Evolutionary conservation across 2,888 invertebrate species (phyloP).

Genomic region (Neoscelio sp.): DNA sequence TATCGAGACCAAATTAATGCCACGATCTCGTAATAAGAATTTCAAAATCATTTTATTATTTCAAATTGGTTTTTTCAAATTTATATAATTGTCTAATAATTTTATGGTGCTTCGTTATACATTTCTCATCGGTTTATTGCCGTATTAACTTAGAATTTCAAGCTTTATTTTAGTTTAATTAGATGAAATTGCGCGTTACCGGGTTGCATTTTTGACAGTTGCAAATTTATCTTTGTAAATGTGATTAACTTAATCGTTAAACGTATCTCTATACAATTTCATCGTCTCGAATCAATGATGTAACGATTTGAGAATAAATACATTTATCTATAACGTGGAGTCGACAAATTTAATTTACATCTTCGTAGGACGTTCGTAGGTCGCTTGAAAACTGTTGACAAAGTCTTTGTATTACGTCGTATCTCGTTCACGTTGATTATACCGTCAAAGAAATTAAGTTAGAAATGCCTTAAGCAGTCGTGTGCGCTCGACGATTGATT

Average conservation of each 20-base stretch:
- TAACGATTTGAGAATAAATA: no score
- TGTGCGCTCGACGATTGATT: slow-evolving; percentile 64
- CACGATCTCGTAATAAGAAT: slow-evolving; percentile 7
- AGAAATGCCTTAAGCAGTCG: slow-evolving; percentile 68
- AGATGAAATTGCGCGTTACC: no score
- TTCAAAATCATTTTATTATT: slow-evolving; percentile 38
- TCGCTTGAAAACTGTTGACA: slow-evolving; percentile 8
- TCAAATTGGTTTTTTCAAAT: slow-evolving; percentile 38
- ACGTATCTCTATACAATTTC: no score
- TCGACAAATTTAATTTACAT: no score
- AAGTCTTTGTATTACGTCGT: slow-evolving; percentile 28
- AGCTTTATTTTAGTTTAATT: not conserved
- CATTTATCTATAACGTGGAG: no score
- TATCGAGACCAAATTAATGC: slow-evolving; percentile 33
- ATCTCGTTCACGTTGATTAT: slow-evolving; percentile 64
- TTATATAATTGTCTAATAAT: slow-evolving; percentile 30
- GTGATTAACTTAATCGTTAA: no score
- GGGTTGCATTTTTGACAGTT: no score
- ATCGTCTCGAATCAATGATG: no score
- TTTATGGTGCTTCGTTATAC: slow-evolving; percentile 12
- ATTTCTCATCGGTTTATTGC: slow-evolving; percentile 19
- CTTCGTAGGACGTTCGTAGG: no score
- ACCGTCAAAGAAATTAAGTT: slow-evolving; percentile 71
- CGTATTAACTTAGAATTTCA: not conserved
- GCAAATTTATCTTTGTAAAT: no score